These are phyloP conservation scores for Montifringilla adamsi DNA, from an alignment of 2,113 vertebrate genomes.

Conservation along the genomic window DNA sequence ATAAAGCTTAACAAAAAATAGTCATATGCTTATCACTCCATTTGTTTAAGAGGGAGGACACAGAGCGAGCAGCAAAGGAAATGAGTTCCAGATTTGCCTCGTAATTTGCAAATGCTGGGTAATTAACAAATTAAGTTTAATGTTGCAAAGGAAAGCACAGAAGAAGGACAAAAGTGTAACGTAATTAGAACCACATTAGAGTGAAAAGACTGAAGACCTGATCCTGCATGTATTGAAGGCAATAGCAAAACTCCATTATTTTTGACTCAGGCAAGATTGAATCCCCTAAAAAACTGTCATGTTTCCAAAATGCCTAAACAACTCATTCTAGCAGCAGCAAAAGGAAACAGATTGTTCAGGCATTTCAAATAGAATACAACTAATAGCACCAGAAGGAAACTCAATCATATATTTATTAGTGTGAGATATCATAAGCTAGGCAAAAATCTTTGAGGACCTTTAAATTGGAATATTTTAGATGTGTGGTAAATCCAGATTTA, in stretches of 20 bases:
- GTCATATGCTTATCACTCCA: not conserved
- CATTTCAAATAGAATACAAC: not conserved
- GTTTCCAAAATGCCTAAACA: conserved; percentile 14
- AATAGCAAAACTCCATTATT: conserved; percentile 24
- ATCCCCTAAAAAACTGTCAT: not conserved
- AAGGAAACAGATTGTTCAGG: not conserved
- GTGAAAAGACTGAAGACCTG: conserved; percentile 12
- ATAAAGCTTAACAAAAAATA: not conserved
- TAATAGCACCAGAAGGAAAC: not conserved
- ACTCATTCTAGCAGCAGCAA: not conserved
- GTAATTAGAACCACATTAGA: conserved; percentile 36
- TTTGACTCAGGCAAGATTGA: not conserved
- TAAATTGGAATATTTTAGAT: not conserved
- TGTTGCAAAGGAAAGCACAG: conserved; percentile 38
- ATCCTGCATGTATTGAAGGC: not conserved
- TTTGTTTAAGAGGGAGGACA: conserved; percentile 4
- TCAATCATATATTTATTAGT: not conserved
- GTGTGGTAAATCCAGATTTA: not conserved
- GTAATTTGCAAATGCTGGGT: conserved; percentile 24
- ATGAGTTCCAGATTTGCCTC: not conserved
- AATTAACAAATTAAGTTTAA: conserved; percentile 63
- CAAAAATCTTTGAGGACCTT: not conserved
- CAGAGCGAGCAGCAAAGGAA: conserved; percentile 5
- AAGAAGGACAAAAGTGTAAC: conserved; percentile 37
- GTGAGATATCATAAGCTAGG: not conserved